These are phyloP conservation scores for Eurois occulta DNA, from an alignment of 2,888 invertebrate species.

Conservation along the genomic window DNA sequence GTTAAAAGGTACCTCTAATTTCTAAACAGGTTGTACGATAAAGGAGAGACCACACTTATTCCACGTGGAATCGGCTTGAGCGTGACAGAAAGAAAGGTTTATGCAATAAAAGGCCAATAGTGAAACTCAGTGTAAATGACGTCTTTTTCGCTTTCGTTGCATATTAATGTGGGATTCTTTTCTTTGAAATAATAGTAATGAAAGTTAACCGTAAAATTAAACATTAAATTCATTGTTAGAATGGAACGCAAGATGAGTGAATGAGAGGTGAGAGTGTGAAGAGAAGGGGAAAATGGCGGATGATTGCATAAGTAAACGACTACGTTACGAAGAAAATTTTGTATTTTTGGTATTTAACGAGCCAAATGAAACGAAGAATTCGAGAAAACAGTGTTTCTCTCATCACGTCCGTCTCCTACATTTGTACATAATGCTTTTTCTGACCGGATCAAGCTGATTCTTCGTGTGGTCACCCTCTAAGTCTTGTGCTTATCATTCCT, in stretches of 20 bases:
- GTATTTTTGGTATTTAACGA: too few relatives aligned
- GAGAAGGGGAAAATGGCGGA: neutral
- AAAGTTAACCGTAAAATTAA: too few relatives aligned
- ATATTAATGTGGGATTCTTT: neutral
- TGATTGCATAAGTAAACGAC: neutral
- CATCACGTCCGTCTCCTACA: too few relatives aligned
- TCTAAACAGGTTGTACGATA: neutral
- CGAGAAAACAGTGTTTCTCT: too few relatives aligned
- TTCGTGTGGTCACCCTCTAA: too few relatives aligned
- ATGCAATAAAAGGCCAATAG: too few relatives aligned
- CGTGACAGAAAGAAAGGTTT: neutral
- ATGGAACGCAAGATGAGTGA: neutral
- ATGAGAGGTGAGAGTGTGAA: neutral
- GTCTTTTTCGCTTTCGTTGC: too few relatives aligned
- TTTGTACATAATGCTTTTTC: too few relatives aligned
- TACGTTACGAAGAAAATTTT: neutral
- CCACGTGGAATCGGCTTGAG: neutral
- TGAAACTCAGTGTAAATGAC: too few relatives aligned
- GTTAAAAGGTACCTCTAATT: neutral
- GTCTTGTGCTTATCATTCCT: neutral
- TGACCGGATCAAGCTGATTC: too few relatives aligned
- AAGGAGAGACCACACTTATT: neutral
- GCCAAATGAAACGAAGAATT: too few relatives aligned
- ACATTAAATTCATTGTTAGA: too few relatives aligned
- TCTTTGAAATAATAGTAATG: neutral